Base-by-base conservation (phyloP, 2,113 vertebrate species). In the Macroglossus sobrinus region DNA sequence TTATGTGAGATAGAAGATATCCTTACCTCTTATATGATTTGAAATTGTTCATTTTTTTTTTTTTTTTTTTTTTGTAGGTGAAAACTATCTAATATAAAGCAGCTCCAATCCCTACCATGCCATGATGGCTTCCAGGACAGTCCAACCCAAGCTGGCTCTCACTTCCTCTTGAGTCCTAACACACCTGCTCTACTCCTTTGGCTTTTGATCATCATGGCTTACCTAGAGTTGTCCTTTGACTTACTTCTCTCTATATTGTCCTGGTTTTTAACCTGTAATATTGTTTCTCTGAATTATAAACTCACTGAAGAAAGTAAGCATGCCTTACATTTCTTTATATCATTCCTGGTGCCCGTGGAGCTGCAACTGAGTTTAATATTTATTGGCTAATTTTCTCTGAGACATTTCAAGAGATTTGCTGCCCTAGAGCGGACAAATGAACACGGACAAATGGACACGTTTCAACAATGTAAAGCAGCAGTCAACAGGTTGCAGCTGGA, bases 361-460 rank as follows among this genome's bases (percentile, higher is more conserved):
- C n/a, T 61, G 28, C 7, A 26, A 30, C 28, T 68, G 59, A 94
- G 55, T 78, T 78, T 96, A 80, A 88, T 94, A 94, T 85, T 94
- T 88, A 92, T 53, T 57, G 76, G 76, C 43, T 90, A 9, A 72
- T 76, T 47, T 78, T 66, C 43, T 84, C 86, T 89, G 47, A 68
- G 84, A 86, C 74, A 95, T 96, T 96, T 69, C 38, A 6, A 78
- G 61, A 88, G 75, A 84, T 43, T 30, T 93, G 76, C 66, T 92
- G 75, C 50, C 76, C 81, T 50, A 21, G 89, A 95, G 72, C 0
- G 30, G 57, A 64, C 72, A 72, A 50, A 69, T 64, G 91, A 88
- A 79, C 76, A 64, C 1, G 30, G 57, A 63, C 72, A 72, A 50
- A 68, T 64, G 91, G 91, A 79, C 78, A 59, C 0, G 63, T 97